A percentile compares a stretch with the other conserved stretches of the same genome.
These are phyloP conservation scores for Periophthalmus modestus DNA, from an alignment of 2,113 vertebrate species.

Conservation along the genomic window DNA sequence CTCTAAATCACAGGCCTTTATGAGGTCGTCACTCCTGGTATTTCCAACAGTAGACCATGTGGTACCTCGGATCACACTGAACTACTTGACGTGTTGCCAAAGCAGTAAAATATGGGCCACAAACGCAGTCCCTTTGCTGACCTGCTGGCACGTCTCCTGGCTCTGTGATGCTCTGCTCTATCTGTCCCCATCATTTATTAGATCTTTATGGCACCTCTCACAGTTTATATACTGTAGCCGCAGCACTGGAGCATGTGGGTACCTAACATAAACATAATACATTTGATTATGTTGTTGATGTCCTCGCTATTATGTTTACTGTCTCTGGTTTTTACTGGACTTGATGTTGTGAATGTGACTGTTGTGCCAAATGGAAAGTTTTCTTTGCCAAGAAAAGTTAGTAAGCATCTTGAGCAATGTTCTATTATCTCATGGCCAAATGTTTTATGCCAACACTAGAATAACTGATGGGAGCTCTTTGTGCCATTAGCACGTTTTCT, in stretches of 20 bases:
- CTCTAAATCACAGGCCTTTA: slow-evolving; percentile 42
- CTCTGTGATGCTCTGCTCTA: slow-evolving; percentile 57
- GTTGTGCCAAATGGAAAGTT: slow-evolving; percentile 1
- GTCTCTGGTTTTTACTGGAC: background rate
- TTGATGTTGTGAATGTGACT: background rate
- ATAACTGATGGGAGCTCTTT: background rate
- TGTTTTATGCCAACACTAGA: background rate
- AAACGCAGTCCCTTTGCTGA: slow-evolving; percentile 61
- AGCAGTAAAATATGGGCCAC: slow-evolving; percentile 64
- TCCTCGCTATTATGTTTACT: background rate
- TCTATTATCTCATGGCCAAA: slow-evolving; percentile 3
- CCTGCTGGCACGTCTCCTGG: slow-evolving; percentile 58
- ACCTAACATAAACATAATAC: background rate
- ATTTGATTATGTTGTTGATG: slow-evolving; percentile 6
- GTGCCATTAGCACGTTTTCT: background rate
- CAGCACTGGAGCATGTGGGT: background rate
- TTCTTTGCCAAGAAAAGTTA: background rate
- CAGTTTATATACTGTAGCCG: slow-evolving; percentile 53
- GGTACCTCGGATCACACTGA: slow-evolving; percentile 53
- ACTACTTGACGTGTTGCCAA: slow-evolving; percentile 55
- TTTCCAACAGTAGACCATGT: slow-evolving; percentile 34
- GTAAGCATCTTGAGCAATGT: slow-evolving; percentile 1
- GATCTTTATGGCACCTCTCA: slow-evolving; percentile 63
- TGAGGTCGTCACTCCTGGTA: slow-evolving; percentile 49
- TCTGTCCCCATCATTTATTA: slow-evolving; percentile 62